Conservation (phyloP, 2,113 vertebrate genomes). For the Silurus meridionalis region DNA sequence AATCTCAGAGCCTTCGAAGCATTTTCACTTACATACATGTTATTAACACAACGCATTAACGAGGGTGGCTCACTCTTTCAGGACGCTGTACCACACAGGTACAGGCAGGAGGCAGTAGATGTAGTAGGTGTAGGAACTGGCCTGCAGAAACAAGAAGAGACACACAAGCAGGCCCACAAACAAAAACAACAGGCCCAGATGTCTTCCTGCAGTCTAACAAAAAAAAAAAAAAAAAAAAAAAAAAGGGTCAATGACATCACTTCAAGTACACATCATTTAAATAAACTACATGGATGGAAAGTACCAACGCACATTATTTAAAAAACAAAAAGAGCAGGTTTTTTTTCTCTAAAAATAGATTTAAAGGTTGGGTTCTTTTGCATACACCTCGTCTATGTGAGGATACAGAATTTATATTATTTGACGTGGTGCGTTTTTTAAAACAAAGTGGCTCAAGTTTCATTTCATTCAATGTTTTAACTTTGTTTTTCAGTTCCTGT, state of each 20-base stretch:
- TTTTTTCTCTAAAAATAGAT: neutral
- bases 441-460: neutral
- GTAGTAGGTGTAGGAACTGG: slow-evolving; percentile 88
- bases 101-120: slow-evolving; percentile 91
- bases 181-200: slow-evolving; percentile 68
- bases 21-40: neutral
- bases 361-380: neutral
- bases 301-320: neutral
- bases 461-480: neutral
- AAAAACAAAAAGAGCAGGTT: neutral
- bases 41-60: neutral
- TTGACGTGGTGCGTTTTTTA: neutral
- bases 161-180: slow-evolving; percentile 70
- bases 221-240: slow-evolving; percentile 38
- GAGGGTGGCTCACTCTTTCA: slow-evolving; percentile 85
- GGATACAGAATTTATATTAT: neutral
- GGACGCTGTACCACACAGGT: slow-evolving; percentile 86
- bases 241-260: neutral
- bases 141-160: slow-evolving; percentile 85
- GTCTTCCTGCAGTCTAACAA: slow-evolving; percentile 71
- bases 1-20: neutral
- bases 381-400: too few species aligned
- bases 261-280: neutral
- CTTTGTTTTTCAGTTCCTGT: neutral
- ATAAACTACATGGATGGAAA: neutral